phyloP scores from a whole-genome alignment of 1,140 invertebrate genomes.

The Magallana angulata region DNA sequence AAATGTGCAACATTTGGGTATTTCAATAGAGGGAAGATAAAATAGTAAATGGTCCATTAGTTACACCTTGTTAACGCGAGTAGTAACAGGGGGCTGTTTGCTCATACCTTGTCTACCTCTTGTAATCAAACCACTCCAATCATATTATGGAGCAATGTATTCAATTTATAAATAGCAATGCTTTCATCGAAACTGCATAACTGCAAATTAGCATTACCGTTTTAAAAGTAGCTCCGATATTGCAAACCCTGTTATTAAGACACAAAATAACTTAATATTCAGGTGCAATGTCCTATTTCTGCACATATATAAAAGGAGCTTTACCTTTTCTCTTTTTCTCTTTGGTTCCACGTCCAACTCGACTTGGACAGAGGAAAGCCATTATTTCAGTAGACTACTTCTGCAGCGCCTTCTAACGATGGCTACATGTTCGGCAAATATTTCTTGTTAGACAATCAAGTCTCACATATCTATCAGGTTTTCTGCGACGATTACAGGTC shows the following conservation, averaged over 20 bases:
- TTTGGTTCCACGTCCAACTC: slow-evolving; percentile 55
- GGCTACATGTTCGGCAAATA: too few species aligned
- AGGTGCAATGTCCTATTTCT: too few species aligned
- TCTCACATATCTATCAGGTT: neutral
- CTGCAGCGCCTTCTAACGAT: neutral
- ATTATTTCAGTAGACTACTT: neutral
- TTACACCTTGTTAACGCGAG: neutral
- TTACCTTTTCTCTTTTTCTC: slow-evolving; percentile 56
- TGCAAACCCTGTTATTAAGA: too few species aligned
- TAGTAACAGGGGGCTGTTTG: neutral
- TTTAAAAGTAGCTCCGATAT: too few species aligned
- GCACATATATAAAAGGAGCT: neutral
- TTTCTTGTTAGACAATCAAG: neutral
- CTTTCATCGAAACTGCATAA: too few species aligned
- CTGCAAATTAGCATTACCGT: too few species aligned
- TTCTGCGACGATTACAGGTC: neutral
- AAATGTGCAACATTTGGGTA: neutral
- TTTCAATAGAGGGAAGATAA: neutral
- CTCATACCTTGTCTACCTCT: neutral
- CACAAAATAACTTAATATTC: too few species aligned
- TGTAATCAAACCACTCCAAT: too few species aligned
- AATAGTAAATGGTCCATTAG: slow-evolving; percentile 12
- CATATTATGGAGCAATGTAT: too few species aligned
- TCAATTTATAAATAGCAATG: too few species aligned
- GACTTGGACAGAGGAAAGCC: slow-evolving; percentile 61